Percentiles rank a stretch among this genome's conserved stretches.
These are phyloP conservation scores for Hydrotaea diabolus DNA, from an alignment of 2,888 invertebrate species.

Conservation along the genomic window DNA sequence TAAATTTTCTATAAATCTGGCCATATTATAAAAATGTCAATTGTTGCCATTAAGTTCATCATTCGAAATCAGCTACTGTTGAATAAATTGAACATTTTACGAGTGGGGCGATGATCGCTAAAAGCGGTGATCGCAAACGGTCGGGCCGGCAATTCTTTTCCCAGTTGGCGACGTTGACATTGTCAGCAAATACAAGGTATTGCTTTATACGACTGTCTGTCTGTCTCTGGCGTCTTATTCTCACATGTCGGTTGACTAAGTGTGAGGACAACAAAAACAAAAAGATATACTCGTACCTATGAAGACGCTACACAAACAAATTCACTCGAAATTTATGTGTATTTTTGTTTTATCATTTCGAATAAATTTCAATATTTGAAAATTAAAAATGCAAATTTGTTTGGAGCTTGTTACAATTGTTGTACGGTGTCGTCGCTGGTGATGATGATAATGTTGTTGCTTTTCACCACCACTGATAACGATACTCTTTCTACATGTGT, in stretches of 20 bases:
- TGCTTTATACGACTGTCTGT: background rate
- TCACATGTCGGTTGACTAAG: background rate
- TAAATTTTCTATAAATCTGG: conserved; percentile 25
- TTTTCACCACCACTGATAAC: conserved; percentile 54
- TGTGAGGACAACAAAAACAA: background rate
- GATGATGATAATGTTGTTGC: conserved; percentile 20
- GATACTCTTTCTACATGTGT: conserved; percentile 32
- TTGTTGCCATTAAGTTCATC: conserved; percentile 42
- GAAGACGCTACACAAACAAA: conserved; percentile 39
- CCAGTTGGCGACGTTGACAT: background rate
- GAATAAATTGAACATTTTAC: conserved; percentile 46
- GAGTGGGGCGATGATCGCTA: conserved; percentile 6
- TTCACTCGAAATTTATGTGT: conserved; percentile 49
- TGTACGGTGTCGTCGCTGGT: background rate
- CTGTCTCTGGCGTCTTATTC: background rate
- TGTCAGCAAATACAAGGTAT: background rate
- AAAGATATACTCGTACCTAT: background rate
- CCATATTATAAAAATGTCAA: conserved; percentile 44
- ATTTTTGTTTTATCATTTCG: conserved; percentile 25
- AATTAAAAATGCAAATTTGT: conserved; percentile 65
- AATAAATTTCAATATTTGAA: conserved; percentile 54
- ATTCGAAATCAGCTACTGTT: conserved; percentile 40
- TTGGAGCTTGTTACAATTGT: background rate
- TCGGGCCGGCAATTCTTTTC: background rate
- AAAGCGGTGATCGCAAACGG: background rate